These are phyloP conservation scores for Chrysolina oricalcia DNA, from an alignment of 2,888 invertebrate genomes.

Conservation along the genomic window DNA sequence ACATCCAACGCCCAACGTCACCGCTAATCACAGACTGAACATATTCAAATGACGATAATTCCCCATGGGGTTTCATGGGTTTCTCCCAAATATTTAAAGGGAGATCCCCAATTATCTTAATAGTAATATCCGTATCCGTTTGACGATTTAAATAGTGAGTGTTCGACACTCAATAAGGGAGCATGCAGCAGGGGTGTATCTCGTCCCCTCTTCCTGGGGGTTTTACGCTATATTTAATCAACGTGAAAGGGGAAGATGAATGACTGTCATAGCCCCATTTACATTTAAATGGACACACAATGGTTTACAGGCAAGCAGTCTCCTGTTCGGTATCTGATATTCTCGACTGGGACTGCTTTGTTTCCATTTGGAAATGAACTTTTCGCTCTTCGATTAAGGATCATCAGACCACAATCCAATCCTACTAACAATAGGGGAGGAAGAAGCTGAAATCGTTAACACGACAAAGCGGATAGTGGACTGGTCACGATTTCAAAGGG, in stretches of 20 bases:
- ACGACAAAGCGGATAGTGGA: too few species aligned
- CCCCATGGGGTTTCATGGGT: conserved; percentile 49
- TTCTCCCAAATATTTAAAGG: conserved; percentile 57
- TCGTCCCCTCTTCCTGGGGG: conserved; percentile 54
- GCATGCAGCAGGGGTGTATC: conserved; percentile 54
- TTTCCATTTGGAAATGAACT: conserved; percentile 24
- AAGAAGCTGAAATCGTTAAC: too few species aligned
- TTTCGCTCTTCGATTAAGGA: not conserved
- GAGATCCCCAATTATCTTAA: conserved; percentile 65
- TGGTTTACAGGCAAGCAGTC: conserved; percentile 65
- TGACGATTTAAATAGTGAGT: conserved; percentile 66
- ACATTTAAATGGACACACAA: conserved; percentile 69
- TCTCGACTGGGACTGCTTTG: conserved; percentile 45
- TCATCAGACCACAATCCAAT: too few species aligned
- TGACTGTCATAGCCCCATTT: conserved; percentile 66
- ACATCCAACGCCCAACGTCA: conserved; percentile 2
- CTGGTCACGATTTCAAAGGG: too few species aligned
- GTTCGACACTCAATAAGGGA: conserved; percentile 61
- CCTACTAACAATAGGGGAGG: too few species aligned
- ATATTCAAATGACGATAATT: conserved; percentile 46
- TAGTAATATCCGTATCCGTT: conserved; percentile 70
- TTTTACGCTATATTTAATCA: conserved; percentile 67
- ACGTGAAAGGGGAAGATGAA: conserved; percentile 63
- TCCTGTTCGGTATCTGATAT: conserved; percentile 64
- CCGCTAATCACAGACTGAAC: conserved; percentile 33